Percentiles rank a stretch among this genome's conserved stretches.
Conservation (phyloP, 1,140 invertebrate species). For the Cyrtorhinus lividipennis region DNA sequence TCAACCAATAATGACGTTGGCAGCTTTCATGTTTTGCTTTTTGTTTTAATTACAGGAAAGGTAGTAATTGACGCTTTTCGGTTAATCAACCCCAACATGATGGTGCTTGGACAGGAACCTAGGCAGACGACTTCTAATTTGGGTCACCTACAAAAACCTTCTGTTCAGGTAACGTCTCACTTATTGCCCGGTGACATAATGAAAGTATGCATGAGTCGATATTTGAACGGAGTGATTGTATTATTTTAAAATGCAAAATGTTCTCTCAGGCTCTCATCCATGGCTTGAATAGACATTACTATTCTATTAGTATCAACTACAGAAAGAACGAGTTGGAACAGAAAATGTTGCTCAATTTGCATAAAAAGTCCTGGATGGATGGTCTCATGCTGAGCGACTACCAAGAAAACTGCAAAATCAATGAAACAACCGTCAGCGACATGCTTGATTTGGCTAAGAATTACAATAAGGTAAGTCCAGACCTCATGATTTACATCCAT, state of each 20-base stretch:
- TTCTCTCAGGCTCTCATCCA: slow-evolving; percentile 81
- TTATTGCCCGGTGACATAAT: background rate
- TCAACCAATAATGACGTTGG: too few species aligned
- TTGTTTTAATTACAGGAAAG: slow-evolving; percentile 41
- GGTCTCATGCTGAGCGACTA: slow-evolving; percentile 91
- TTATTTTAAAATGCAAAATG: background rate
- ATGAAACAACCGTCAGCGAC: slow-evolving; percentile 84
- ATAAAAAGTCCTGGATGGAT: slow-evolving; percentile 99
- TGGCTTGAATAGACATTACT: slow-evolving; percentile 97
- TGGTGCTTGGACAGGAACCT: slow-evolving; percentile 97
- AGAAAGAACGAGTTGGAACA: slow-evolving; percentile 98
- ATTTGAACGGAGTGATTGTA: too few species aligned
- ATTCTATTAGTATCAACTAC: slow-evolving; percentile 99
- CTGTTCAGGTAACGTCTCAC: slow-evolving; percentile 53
- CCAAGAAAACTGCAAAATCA: slow-evolving; percentile 79
- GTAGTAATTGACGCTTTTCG: slow-evolving; percentile 91
- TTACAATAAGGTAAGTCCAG: slow-evolving; percentile 87
- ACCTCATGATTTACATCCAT: too few species aligned
- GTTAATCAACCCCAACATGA: slow-evolving; percentile 98
- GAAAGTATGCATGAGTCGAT: background rate
- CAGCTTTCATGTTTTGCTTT: background rate
- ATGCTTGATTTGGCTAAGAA: slow-evolving; percentile 97
- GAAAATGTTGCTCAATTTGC: slow-evolving; percentile 97
- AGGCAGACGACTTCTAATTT: slow-evolving; percentile 97
- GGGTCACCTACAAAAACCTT: slow-evolving; percentile 96